These are phyloP conservation scores for Mellilla xanthometata DNA, from an alignment of 2,888 invertebrate species.

Conservation along the genomic window DNA sequence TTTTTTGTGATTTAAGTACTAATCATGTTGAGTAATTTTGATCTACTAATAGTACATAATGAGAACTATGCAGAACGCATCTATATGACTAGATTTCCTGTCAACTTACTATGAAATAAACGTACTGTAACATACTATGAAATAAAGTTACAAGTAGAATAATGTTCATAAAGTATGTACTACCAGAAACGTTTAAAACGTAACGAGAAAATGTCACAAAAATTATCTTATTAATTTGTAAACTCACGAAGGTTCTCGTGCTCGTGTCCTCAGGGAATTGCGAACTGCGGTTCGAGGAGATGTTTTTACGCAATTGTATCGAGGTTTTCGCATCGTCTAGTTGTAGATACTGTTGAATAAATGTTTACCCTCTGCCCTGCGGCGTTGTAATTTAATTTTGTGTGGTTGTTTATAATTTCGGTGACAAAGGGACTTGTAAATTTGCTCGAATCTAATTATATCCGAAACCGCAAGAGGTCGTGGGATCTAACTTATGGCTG, in stretches of 20 bases:
- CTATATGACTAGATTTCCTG: no score
- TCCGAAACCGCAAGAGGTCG: slow-evolving; percentile 29
- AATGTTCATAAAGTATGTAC: neutral
- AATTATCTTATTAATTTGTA: slow-evolving; percentile 11
- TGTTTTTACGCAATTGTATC: slow-evolving; percentile 14
- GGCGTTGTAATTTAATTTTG: slow-evolving; percentile 26
- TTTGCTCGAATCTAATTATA: slow-evolving; percentile 31
- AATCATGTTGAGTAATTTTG: no score
- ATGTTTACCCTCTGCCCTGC: slow-evolving; percentile 28
- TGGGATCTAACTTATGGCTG: slow-evolving; percentile 28
- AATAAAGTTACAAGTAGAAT: no score
- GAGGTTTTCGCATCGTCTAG: slow-evolving; percentile 14
- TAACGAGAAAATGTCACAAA: slow-evolving; percentile 12
- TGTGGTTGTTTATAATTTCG: slow-evolving; percentile 31
- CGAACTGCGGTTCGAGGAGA: slow-evolving; percentile 11
- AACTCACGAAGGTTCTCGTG: slow-evolving; percentile 4
- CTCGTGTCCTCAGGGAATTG: slow-evolving; percentile 11
- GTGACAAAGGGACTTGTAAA: slow-evolving; percentile 34
- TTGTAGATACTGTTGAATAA: slow-evolving; percentile 13
- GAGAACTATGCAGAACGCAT: no score
- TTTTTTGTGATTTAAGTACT: no score
- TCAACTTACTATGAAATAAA: no score
- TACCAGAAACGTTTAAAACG: slow-evolving; percentile 4
- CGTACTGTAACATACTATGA: no score
- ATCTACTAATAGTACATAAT: no score